Evolutionary conservation across 2,888 invertebrate species (phyloP), one percentile per base, ranked within the genome.

Genomic region (Panopea generosa): DNA sequence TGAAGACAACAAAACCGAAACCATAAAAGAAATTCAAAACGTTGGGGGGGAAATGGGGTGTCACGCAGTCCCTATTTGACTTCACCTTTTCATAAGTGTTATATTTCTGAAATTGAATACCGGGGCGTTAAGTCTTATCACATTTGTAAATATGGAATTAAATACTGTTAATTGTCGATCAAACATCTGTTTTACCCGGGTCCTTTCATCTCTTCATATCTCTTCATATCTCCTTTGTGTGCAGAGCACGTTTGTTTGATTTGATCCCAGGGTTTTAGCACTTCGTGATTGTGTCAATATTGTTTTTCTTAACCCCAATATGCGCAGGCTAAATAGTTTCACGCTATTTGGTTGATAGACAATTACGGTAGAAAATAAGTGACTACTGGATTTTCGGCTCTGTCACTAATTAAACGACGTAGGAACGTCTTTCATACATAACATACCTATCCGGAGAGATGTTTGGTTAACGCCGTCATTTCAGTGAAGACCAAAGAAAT

Each of bases 251-350:
- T 33, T 55, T 55, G 20, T 55, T 55, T 55, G 55, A 55, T 55
- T 29, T 33, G 55, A 55, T 29, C 55, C 55, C 6, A 7, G 18
- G 69, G 60, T 62, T 47, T 62, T 62, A 47, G 33, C 62, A 53
- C 55, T 49, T 22, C 43, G 55, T 26, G 38, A 26, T 55, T 60
- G 26, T 62, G 69, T 69, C 61, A 69, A 69, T 56, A 69, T 26
- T 11, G 38, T 40, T 47, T 49, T 18, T 18, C 18, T 56, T 69
- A 53, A 61, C 60, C 52, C 40, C 27, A 14, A 26, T 49, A 40
- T 52, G 29, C 59, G 29, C 38, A 53, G 60, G 68, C 43, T 52
- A 68, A 68, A 60, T 68, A 68, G 52, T 68, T 68, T 60, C 60
- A 27, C 24, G 27, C 52, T 53, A 45, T n/a, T 53, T 33, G 29